phyloP scores from a whole-genome alignment of 2,797 vertebrate species.

The Mormyrus hasselquistii region DNA sequence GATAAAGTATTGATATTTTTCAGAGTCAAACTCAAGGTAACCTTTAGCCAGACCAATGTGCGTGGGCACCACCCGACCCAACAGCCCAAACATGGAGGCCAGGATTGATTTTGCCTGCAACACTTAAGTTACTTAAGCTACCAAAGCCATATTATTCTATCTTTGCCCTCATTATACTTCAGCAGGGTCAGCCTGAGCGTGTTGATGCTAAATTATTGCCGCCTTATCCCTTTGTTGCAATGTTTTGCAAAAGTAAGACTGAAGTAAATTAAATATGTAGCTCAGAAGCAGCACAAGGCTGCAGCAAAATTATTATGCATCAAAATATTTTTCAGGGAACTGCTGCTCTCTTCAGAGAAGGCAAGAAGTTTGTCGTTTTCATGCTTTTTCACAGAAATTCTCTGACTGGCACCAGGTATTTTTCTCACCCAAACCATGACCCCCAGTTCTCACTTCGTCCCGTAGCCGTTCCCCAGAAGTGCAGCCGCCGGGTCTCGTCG shows the following conservation, averaged over 20 bases:
- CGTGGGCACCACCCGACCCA: not conserved
- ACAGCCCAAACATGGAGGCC: not conserved
- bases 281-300: not conserved
- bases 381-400: not conserved
- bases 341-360: not conserved
- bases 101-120: not conserved
- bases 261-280: not conserved
- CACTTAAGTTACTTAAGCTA: not conserved
- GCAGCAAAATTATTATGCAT: not conserved
- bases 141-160: not conserved
- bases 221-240: not conserved
- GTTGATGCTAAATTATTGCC: not conserved
- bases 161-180: not conserved
- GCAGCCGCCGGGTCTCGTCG: not conserved
- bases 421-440: not conserved
- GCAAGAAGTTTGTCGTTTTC: not conserved
- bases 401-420: not conserved
- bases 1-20: constrained; percentile 17
- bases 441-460: not conserved
- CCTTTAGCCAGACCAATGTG: not conserved
- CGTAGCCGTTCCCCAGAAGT: not conserved
- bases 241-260: not conserved
- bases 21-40: constrained; percentile 6
- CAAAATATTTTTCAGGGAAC: not conserved
- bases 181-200: not conserved